Evolutionary conservation across 2,888 invertebrate genomes (phyloP).

Genomic region (Crioceris asparagi): DNA sequence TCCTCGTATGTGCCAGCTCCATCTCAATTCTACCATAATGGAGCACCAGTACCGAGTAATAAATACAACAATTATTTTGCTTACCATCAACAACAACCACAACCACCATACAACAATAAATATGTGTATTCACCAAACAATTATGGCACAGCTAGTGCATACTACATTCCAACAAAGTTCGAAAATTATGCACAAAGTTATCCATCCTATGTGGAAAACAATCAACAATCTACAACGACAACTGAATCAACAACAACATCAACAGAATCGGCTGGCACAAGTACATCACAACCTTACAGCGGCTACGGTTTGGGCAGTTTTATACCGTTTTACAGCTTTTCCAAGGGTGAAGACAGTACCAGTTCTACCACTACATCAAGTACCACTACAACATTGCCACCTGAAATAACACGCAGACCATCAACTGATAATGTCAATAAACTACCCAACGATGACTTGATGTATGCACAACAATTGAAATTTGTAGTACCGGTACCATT

Average conservation of each 20-base stretch:
- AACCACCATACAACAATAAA: background rate
- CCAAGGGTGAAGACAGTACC: background rate
- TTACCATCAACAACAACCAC: background rate
- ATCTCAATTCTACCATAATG: too few species aligned
- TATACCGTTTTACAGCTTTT: conserved; percentile 15
- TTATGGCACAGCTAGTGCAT: background rate
- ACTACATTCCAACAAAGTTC: too few species aligned
- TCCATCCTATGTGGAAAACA: too few species aligned
- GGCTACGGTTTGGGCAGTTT: conserved; percentile 16
- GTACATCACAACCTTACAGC: conserved; percentile 2
- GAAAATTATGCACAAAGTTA: too few species aligned
- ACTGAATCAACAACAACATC: background rate
- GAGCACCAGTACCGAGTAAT: too few species aligned
- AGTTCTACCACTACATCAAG: conserved; percentile 19
- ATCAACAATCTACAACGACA: background rate
- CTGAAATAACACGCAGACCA: conserved; percentile 12
- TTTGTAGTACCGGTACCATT: conserved; percentile 34
- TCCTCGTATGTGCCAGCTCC: too few species aligned
- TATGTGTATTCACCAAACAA: background rate
- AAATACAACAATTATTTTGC: too few species aligned
- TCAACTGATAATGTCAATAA: conserved; percentile 14
- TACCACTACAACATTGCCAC: conserved; percentile 16
- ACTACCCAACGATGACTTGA: conserved; percentile 14
- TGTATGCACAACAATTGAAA: conserved; percentile 29
- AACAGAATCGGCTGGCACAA: background rate